Conservation (phyloP, 2,113 vertebrate species). For the Murina feae region DNA sequence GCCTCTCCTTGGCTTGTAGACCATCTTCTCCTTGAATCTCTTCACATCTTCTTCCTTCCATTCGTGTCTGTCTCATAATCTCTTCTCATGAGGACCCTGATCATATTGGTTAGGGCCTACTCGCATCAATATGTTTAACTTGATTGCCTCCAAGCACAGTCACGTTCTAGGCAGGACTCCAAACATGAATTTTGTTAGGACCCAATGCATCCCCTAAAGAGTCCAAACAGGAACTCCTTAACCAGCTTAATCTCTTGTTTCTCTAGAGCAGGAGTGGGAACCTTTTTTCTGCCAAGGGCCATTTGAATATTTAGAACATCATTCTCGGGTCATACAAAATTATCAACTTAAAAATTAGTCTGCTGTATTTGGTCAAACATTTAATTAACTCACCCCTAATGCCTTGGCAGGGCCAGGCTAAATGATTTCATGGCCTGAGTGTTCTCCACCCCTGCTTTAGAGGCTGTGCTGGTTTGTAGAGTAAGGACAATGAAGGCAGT, state of each 20-base stretch:
- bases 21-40: neutral
- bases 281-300: too few species aligned
- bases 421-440: too few species aligned
- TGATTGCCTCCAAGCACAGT: neutral
- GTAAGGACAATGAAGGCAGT: rapidly evolving
- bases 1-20: rapidly evolving
- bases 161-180: neutral
- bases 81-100: neutral
- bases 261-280: neutral
- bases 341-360: too few species aligned
- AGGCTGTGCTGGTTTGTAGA: neutral
- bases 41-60: neutral
- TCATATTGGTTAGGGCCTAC: neutral
- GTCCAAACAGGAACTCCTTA: too few species aligned
- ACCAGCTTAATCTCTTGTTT: too few species aligned
- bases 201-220: rapidly evolving
- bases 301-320: too few species aligned
- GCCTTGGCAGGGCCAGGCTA: too few species aligned
- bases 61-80: neutral
- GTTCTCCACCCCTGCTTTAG: neutral
- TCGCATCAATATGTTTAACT: neutral
- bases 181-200: neutral
- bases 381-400: too few species aligned
- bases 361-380: too few species aligned
- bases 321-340: too few species aligned